These are phyloP conservation scores for Mesoligia furuncula DNA, from an alignment of 2,888 invertebrate genomes.

Conservation along the genomic window DNA sequence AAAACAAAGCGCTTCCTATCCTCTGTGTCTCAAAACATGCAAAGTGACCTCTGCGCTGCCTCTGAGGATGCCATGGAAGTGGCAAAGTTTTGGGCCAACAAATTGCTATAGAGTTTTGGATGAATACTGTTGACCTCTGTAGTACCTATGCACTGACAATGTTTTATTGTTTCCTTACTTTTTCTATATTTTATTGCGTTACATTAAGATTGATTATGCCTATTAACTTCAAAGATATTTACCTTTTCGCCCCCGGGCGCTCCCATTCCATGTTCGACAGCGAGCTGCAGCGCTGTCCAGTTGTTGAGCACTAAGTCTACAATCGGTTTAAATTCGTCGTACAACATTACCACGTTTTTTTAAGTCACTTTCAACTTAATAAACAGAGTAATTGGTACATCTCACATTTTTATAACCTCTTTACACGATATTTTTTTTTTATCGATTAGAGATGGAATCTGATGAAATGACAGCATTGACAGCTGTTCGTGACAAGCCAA, in stretches of 20 bases:
- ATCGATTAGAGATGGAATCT: constrained; percentile 38
- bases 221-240: constrained; percentile 34
- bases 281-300: constrained; percentile 93
- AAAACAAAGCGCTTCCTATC: no score
- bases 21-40: no score
- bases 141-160: not conserved
- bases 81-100: no score
- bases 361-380: constrained; percentile 31
- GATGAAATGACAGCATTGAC: constrained; percentile 40
- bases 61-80: no score
- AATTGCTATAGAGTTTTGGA: no score
- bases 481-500: constrained; percentile 16
- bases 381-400: constrained; percentile 26
- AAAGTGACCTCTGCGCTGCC: no score
- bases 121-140: not conserved
- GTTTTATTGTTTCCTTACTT: no score
- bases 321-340: constrained; percentile 90
- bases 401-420: constrained; percentile 75
- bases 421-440: constrained; percentile 16
- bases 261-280: constrained; percentile 94
- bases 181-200: not conserved
- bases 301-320: constrained; percentile 93
- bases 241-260: constrained; percentile 93
- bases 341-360: constrained; percentile 76
- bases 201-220: not conserved